These are phyloP conservation scores for Perca schrenkii DNA, from an alignment of 2,113 vertebrate species.

Conservation along the genomic window DNA sequence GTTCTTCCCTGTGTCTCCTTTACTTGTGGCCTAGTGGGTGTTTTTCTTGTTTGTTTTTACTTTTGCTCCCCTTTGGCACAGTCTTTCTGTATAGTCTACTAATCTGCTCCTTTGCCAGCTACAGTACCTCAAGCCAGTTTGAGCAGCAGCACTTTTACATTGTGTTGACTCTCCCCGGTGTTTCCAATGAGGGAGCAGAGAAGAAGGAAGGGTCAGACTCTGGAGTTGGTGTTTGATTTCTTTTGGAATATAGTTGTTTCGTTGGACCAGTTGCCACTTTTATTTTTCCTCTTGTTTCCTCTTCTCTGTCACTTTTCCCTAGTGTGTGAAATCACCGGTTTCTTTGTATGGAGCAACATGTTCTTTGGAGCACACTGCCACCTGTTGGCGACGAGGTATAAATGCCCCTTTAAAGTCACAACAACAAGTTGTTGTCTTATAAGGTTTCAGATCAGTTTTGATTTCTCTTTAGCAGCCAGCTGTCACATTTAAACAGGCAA, in stretches of 20 bases:
- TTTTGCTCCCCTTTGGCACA: slow-evolving; percentile 80
- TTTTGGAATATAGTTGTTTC: slow-evolving; percentile 30
- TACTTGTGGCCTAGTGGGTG: slow-evolving; percentile 56
- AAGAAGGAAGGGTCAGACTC: slow-evolving; percentile 36
- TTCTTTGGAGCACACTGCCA: slow-evolving; percentile 83
- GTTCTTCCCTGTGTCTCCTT: slow-evolving; percentile 40
- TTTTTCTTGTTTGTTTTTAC: slow-evolving; percentile 57
- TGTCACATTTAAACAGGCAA: slow-evolving; percentile 43
- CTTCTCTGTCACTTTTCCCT: slow-evolving; percentile 52
- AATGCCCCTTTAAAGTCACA: slow-evolving; percentile 60
- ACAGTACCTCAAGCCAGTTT: slow-evolving; percentile 80
- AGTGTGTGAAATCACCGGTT: slow-evolving; percentile 61
- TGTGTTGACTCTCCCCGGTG: slow-evolving; percentile 70
- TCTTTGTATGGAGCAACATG: slow-evolving; percentile 31
- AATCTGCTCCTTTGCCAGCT: slow-evolving; percentile 72
- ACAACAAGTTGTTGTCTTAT: slow-evolving; percentile 37
- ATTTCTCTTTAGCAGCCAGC: slow-evolving; percentile 45
- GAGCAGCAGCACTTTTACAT: slow-evolving; percentile 93
- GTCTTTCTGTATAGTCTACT: slow-evolving; percentile 44
- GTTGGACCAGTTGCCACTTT: slow-evolving; percentile 52
- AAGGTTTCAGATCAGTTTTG: slow-evolving; percentile 39
- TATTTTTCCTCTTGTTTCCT: slow-evolving; percentile 18
- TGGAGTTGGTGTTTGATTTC: slow-evolving; percentile 26
- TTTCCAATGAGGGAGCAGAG: slow-evolving; percentile 42
- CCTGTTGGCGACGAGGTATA: slow-evolving; percentile 71